A percentile compares a stretch with the other conserved stretches of the same genome.
phyloP scores from a whole-genome alignment of 2,888 invertebrate genomes.

The Hanleya hanleyi region DNA sequence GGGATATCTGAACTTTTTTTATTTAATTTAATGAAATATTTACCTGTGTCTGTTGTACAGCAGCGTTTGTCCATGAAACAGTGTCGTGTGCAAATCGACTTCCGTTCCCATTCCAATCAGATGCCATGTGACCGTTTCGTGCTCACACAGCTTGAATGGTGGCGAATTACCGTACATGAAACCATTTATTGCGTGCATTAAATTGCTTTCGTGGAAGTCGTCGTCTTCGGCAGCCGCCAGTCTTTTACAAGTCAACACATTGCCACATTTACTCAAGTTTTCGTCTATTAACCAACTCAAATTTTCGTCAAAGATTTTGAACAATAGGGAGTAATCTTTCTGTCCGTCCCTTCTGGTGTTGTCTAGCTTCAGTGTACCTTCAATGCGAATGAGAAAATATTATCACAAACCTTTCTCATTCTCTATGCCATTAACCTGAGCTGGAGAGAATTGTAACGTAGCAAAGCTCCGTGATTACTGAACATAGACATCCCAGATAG shows the following conservation, averaged over 20 bases:
- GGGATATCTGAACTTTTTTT: not conserved
- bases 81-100: conserved; percentile 31
- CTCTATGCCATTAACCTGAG: too few relatives aligned
- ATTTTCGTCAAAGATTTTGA: conserved; percentile 50
- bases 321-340: conserved; percentile 45
- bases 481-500: too few relatives aligned
- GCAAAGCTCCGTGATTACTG: too few relatives aligned
- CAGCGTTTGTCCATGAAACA: conserved; percentile 36
- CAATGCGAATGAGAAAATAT: too few relatives aligned
- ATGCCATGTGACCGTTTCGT: conserved; percentile 29
- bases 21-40: not conserved
- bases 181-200: conserved; percentile 31
- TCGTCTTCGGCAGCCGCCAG: conserved; percentile 18
- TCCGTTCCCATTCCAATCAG: conserved; percentile 34
- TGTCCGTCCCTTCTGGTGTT: not conserved
- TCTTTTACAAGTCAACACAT: conserved; percentile 38
- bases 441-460: too few relatives aligned
- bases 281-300: conserved; percentile 39
- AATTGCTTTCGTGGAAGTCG: conserved; percentile 27
- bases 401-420: too few relatives aligned
- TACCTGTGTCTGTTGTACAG: conserved; percentile 32
- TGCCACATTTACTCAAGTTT: conserved; percentile 41
- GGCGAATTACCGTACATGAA: conserved; percentile 24
- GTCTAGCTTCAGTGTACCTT: not conserved
- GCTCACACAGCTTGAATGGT: conserved; percentile 26